phyloP scores from a whole-genome alignment of 1,140 invertebrate genomes.

The Phymorhynchus buccinoides region DNA sequence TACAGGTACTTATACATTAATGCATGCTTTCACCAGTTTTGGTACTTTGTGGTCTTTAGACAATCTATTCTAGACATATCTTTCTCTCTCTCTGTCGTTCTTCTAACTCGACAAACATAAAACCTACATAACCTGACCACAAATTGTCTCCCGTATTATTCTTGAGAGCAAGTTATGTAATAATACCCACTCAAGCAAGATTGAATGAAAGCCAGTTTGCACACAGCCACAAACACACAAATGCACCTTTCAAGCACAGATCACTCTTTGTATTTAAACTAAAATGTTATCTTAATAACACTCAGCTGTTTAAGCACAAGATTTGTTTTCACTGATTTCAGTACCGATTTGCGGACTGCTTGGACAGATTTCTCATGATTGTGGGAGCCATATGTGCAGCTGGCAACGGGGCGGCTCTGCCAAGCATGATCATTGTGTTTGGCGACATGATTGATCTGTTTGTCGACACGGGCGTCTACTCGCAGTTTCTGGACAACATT shows the following conservation, averaged over 20 bases:
- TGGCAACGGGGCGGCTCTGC: conserved; percentile 65
- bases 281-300: background rate
- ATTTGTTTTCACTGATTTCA: conserved; percentile 54
- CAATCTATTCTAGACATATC: background rate
- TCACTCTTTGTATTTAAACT: too few species aligned
- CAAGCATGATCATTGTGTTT: conserved; percentile 72
- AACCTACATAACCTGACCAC: too few species aligned
- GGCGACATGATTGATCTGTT: conserved; percentile 71
- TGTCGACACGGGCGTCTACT: conserved; percentile 52
- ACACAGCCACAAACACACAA: background rate
- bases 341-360: conserved; percentile 68
- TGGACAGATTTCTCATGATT: conserved; percentile 68
- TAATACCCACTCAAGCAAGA: too few species aligned
- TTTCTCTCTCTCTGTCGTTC: background rate
- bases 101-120: too few species aligned
- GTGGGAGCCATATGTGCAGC: conserved; percentile 62
- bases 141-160: too few species aligned
- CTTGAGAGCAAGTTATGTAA: background rate
- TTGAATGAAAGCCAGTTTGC: too few species aligned
- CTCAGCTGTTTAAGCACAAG: background rate
- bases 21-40: too few species aligned
- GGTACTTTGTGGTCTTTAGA: too few species aligned
- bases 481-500: conserved; percentile 39
- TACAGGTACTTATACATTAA: too few species aligned
- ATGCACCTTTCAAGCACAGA: background rate